phyloP scores from a whole-genome alignment of 2,113 vertebrate genomes.

The Hypomesus transpacificus region DNA sequence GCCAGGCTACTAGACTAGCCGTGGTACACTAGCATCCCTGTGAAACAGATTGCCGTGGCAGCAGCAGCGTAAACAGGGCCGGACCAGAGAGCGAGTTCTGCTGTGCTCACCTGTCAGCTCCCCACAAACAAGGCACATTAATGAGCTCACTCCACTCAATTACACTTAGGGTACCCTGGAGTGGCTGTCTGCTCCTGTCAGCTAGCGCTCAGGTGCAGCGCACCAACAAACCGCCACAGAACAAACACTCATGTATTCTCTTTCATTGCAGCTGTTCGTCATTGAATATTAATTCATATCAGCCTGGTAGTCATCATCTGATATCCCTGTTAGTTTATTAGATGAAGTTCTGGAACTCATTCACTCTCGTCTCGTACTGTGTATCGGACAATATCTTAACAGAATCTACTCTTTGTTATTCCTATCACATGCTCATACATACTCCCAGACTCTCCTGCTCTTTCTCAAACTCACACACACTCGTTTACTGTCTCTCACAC shows the following conservation, averaged over 20 bases:
- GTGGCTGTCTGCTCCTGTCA: slow-evolving; percentile 33
- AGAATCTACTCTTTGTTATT: too few species aligned
- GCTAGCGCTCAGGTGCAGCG: neutral
- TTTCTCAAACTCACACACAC: slow-evolving; percentile 18
- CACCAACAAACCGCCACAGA: neutral
- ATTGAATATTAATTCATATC: too few species aligned
- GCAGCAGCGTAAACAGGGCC: neutral
- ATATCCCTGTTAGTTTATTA: too few species aligned
- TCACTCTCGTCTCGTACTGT: too few species aligned
- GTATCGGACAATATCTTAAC: too few species aligned
- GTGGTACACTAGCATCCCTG: too few species aligned
- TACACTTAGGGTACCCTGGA: slow-evolving; percentile 27
- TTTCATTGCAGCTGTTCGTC: neutral
- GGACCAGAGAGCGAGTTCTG: slow-evolving; percentile 27
- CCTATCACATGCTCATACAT: neutral
- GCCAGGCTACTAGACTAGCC: too few species aligned
- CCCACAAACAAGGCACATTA: slow-evolving; percentile 23
- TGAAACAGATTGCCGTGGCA: too few species aligned
- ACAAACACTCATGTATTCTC: neutral
- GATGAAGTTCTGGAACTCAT: too few species aligned
- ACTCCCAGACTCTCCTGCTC: slow-evolving; percentile 18
- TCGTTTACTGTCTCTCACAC: too few species aligned
- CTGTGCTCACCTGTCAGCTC: slow-evolving; percentile 43
- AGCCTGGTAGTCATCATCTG: too few species aligned
- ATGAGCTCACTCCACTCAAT: slow-evolving; percentile 49